These are phyloP conservation scores for Sardinella longiceps DNA, from an alignment of 2,797 vertebrate species.

Conservation along the genomic window DNA sequence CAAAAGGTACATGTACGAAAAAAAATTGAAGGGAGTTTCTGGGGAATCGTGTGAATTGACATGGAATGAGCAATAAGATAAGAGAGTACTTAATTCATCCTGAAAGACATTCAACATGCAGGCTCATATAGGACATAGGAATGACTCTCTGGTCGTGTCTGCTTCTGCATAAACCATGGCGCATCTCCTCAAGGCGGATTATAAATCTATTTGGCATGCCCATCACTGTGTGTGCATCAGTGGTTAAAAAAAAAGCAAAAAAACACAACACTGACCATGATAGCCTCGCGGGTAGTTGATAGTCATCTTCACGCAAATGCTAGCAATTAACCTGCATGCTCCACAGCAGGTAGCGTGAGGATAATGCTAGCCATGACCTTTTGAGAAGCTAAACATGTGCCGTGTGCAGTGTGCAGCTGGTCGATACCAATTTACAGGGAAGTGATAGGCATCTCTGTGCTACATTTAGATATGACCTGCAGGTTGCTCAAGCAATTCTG, in stretches of 20 bases:
- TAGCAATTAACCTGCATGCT: neutral
- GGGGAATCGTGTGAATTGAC: too few species aligned
- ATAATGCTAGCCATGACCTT: constrained; percentile 7
- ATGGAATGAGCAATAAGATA: too few species aligned
- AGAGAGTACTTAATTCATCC: too few species aligned
- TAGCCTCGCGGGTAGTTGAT: neutral
- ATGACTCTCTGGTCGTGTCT: too few species aligned
- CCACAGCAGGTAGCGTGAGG: neutral
- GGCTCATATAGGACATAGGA: too few species aligned
- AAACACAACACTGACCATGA: neutral
- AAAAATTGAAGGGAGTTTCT: too few species aligned
- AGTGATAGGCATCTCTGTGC: neutral
- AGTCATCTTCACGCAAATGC: neutral
- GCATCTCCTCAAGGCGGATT: neutral
- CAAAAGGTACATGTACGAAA: too few species aligned
- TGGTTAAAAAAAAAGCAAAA: neutral
- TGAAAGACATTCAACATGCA: too few species aligned
- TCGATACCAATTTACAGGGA: neutral
- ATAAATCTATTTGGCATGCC: neutral
- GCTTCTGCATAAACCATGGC: neutral
- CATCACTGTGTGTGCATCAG: neutral
- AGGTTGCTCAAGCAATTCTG: neutral
- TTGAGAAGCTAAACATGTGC: neutral
- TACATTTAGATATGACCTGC: neutral
- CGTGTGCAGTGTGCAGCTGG: constrained; percentile 4